Base-by-base conservation (phyloP, 2,113 vertebrate genomes). In the Neodontobutis hainanensis region DNA sequence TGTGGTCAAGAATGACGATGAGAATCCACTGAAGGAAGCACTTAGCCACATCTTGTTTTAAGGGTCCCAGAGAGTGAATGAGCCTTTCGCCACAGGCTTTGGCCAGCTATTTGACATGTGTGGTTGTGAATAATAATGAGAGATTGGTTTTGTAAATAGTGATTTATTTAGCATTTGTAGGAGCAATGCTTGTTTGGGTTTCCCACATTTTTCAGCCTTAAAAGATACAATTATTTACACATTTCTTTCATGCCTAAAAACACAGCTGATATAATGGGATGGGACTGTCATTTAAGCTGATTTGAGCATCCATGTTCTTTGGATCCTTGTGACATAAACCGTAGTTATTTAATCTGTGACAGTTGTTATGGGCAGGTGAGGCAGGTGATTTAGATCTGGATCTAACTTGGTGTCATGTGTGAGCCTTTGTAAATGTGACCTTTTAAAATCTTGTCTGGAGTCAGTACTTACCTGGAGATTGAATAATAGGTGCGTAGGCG, bases 111-210 rank as follows among this genome's bases (percentile, higher is more conserved):
- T 59, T 65, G 60, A 76, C 40, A 49, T 34, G 63, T 63, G 49
- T 72, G 70, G 65, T 11, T 55, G 58, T 75, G 82, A 77, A 80
- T 84, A 72, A 61, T 27, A 80, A 72, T 72, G 61, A 84, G 55
- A 68, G 14, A 38, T 0, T 44, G 45, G 45, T 62, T 27, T 27
- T 27, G 19, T 27, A 3, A 27, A 3, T 27, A 11, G 44, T 36
- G 56, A 43, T 40, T 27, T 50, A 27, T 60, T 52, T 44, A 60
- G 36, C 14, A 19, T 36, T 43, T 27, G 19, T 27, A 27, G 19
- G 19, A 27, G 19, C 19, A 27, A 27, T 27, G 1, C 19, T 27
- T 27, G 19, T 27, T 27, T 3, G 3, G 19, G 19, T 27, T 27
- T 1, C 19, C 19, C 19, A 27, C 19, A 27, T 27, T 27, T 27